Evolutionary conservation across 2,888 invertebrate species (phyloP).

Genomic region (Drosophila histrio): DNA sequence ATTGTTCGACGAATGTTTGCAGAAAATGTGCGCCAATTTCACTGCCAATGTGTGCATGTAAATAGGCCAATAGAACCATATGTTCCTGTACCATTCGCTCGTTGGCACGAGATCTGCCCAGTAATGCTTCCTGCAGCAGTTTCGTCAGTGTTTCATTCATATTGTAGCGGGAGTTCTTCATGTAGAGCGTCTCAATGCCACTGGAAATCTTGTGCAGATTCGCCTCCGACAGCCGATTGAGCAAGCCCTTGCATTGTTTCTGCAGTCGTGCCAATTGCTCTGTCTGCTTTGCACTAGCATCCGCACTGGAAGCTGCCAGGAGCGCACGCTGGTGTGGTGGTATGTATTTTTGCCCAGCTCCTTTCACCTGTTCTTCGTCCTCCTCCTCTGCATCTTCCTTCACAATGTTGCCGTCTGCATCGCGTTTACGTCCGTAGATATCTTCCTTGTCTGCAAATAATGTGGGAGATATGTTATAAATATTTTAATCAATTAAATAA

Average conservation of each 20-base stretch:
- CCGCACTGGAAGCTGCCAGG: constrained; percentile 82
- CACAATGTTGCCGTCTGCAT: constrained; percentile 91
- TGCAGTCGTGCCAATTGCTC: constrained; percentile 88
- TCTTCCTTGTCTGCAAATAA: constrained; percentile 87
- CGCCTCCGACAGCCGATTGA: constrained; percentile 94
- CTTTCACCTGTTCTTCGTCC: constrained; percentile 68
- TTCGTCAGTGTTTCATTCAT: constrained; percentile 91
- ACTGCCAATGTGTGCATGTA: constrained; percentile 95
- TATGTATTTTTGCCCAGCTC: constrained; percentile 88
- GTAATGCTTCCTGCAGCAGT: constrained; percentile 89
- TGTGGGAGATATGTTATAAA: neutral
- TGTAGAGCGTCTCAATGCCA: constrained; percentile 92
- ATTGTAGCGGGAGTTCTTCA: constrained; percentile 91
- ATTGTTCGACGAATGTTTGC: constrained; percentile 89
- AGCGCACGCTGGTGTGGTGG: constrained; percentile 91
- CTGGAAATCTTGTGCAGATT: constrained; percentile 93
- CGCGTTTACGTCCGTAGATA: constrained; percentile 94
- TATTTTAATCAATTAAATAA: no score
- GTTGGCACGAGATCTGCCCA: constrained; percentile 87
- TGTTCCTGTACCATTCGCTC: constrained; percentile 93
- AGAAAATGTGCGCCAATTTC: constrained; percentile 96
- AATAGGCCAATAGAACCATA: constrained; percentile 90
- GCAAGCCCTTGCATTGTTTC: constrained; percentile 92
- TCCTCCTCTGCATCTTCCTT: constrained; percentile 87
- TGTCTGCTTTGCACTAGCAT: constrained; percentile 84